Base-by-base conservation (phyloP, 2,113 vertebrate genomes). In the Xiphias gladius region DNA sequence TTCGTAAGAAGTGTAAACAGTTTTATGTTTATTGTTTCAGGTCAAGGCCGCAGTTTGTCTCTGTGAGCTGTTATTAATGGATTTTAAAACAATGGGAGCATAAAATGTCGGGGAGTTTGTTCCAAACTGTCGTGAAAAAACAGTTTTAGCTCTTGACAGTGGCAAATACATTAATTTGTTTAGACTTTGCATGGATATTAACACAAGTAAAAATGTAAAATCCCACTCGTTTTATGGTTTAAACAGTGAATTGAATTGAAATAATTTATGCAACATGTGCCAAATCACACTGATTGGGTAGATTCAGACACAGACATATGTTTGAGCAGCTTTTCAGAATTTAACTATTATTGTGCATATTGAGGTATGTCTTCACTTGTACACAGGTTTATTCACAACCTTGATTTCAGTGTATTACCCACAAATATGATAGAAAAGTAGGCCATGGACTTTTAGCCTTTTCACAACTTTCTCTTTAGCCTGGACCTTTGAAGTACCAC, bases 1-100 rank as follows among this genome's bases (percentile, higher is more conserved):
- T 72, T 85, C 48, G 39, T 89, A 87, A 89, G 89, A 89, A 84
- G 84, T 81, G 68, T 88, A 86, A 91, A 90, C 86, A 82, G 69
- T 84, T 90, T 86, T 71, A 86, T 90, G 82, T 87, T 89, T 86
- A 88, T 86, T 52, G 7, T 85, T 41, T 68, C 75, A 74, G 87
- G 84, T 90, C 89, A 86, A 76, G 80, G 78, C 86, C 24, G 69
- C 82, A 62, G 74, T 77, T 20, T 66, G 70, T 84, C 57, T 90
- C 69, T 86, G 59, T 54, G 80, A 86, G 82, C 68, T 73, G 83
- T 66, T 85, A 80, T 88, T 77, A 77, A 85, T 77, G 68, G 48
- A 62, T 80, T 84, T 81, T 76, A 64, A 81, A 85, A 86, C 87
- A 87, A 87, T 41, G 7, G 35, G 46, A 83, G 58, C 24, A n/a